Conservation (phyloP, 2,888 invertebrate species). For the Trilocha varians region DNA sequence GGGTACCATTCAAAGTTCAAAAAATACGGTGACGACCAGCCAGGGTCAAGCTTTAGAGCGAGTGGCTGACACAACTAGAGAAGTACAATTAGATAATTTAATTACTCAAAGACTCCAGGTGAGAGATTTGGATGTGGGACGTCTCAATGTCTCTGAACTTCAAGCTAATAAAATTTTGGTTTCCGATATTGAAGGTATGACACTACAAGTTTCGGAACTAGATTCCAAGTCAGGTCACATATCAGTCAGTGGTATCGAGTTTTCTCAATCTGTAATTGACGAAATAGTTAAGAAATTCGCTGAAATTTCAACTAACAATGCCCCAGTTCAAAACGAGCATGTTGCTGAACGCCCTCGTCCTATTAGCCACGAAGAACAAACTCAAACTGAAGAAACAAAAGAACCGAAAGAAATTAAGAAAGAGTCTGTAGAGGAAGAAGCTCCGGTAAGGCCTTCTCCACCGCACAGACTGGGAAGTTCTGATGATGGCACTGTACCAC, state of each 20-base stretch:
- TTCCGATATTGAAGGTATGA: slow-evolving; percentile 84
- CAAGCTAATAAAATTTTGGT: slow-evolving; percentile 86
- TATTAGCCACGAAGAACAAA: slow-evolving; percentile 53
- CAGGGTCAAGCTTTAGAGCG: slow-evolving; percentile 47
- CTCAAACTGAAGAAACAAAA: slow-evolving; percentile 46
- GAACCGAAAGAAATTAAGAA: slow-evolving; percentile 17
- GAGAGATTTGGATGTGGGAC: slow-evolving; percentile 83
- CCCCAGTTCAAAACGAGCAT: slow-evolving; percentile 21
- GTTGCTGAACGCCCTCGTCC: slow-evolving; percentile 28
- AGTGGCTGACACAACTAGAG: slow-evolving; percentile 42
- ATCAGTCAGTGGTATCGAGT: slow-evolving; percentile 77
- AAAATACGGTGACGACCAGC: slow-evolving; percentile 21
- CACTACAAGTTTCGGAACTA: slow-evolving; percentile 81
- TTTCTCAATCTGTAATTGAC: slow-evolving; percentile 79
- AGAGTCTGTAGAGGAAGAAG: slow-evolving; percentile 12
- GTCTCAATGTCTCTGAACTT: slow-evolving; percentile 83
- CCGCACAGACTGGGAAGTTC: slow-evolving; percentile 23
- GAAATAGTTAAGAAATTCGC: slow-evolving; percentile 75
- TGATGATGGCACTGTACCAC: slow-evolving; percentile 39
- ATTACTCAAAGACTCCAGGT: slow-evolving; percentile 79
- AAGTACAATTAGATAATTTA: slow-evolving; percentile 57
- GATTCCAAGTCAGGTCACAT: slow-evolving; percentile 80
- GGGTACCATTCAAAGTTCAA: slow-evolving; percentile 22
- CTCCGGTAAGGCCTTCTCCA: slow-evolving; percentile 17
- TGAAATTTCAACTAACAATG: slow-evolving; percentile 48